phyloP scores from a whole-genome alignment of 2,113 vertebrate species.

The Erpornis zantholeuca region DNA sequence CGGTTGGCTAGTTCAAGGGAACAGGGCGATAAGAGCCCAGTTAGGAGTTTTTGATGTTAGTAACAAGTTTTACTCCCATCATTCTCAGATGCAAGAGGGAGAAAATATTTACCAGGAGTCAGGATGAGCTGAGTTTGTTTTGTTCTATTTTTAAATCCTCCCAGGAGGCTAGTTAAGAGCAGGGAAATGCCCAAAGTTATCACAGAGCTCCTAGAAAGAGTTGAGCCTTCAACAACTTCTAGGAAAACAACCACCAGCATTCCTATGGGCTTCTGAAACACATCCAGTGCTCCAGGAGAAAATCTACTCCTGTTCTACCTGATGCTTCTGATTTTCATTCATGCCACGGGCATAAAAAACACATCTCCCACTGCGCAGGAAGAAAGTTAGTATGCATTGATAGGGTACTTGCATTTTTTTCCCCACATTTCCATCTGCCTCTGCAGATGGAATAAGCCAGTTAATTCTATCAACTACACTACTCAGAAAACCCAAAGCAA shows the following conservation, averaged over 20 bases:
- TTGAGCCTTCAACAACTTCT: neutral
- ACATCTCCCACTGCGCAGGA: accelerated
- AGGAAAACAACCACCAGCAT: constrained; percentile 20
- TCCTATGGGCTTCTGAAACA: constrained; percentile 8
- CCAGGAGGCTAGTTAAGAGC: constrained; percentile 11
- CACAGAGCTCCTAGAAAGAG: constrained; percentile 24
- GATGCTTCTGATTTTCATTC: neutral
- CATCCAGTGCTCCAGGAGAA: neutral
- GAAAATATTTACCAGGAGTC: neutral
- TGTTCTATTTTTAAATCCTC: neutral
- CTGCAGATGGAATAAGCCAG: neutral
- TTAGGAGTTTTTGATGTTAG: neutral
- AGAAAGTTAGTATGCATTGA: accelerated
- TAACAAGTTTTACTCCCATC: neutral
- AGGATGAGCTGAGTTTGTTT: neutral
- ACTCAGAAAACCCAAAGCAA: neutral
- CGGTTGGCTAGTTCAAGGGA: neutral
- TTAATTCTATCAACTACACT: neutral
- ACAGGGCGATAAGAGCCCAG: neutral
- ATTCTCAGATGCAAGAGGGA: neutral
- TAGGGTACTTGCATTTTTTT: neutral
- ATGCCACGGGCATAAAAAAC: neutral
- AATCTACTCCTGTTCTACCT: accelerated
- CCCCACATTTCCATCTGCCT: neutral
- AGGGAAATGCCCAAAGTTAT: neutral